phyloP scores from a whole-genome alignment of 2,888 invertebrate species.

The Falcaria lacertinaria region DNA sequence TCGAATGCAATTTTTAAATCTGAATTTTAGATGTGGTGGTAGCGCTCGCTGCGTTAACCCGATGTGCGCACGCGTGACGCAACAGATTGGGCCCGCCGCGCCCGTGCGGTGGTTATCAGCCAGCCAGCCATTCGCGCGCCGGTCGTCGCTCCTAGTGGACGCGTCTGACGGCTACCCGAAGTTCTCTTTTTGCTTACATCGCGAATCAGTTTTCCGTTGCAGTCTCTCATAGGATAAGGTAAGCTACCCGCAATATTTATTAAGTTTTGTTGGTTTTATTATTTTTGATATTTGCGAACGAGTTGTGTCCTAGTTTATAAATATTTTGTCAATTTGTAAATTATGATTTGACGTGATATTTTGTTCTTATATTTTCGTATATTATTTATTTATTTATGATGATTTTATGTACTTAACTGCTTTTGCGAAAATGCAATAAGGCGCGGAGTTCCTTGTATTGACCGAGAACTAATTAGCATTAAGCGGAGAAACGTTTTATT shows the following conservation, averaged over 20 bases:
- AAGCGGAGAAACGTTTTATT: no score
- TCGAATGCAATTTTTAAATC: slow-evolving; percentile 10
- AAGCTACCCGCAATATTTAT: background rate
- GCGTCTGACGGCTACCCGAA: background rate
- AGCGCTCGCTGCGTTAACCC: slow-evolving; percentile 21
- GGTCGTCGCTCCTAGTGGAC: slow-evolving; percentile 9
- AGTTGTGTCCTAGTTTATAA: no score
- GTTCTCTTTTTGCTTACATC: background rate
- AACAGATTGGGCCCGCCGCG: slow-evolving; percentile 47
- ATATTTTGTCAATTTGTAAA: no score
- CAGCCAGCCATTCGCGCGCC: slow-evolving; percentile 32
- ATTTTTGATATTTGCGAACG: background rate
- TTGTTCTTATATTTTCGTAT: no score
- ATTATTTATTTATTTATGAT: no score
- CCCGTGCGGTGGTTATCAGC: slow-evolving; percentile 12
- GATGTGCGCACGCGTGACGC: slow-evolving; percentile 47
- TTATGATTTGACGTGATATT: no score
- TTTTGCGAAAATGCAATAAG: no score
- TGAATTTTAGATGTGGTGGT: slow-evolving; percentile 3
- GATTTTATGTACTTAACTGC: no score
- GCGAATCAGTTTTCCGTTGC: background rate
- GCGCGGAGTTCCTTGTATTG: no score
- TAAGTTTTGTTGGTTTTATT: background rate
- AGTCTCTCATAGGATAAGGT: background rate
- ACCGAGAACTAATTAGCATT: no score